Evolutionary conservation across 2,113 vertebrate genomes (phyloP).

Genomic region (Apodemus sylvaticus): DNA sequence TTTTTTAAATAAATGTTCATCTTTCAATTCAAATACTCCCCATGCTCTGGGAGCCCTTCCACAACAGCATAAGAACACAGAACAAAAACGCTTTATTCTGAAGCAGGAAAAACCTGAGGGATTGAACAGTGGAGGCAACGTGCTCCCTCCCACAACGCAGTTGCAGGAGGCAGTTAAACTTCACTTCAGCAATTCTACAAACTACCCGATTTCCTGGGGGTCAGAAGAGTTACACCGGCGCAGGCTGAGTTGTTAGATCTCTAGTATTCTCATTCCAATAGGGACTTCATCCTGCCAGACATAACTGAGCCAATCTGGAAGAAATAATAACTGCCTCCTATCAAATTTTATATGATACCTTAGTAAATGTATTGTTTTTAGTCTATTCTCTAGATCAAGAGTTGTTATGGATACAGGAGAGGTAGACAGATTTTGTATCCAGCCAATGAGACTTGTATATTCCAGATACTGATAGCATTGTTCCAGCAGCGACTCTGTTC

Average conservation of each 20-base stretch:
- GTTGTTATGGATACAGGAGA: background rate
- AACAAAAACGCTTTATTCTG: background rate
- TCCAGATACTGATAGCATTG: background rate
- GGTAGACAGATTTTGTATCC: background rate
- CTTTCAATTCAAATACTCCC: conserved; percentile 32
- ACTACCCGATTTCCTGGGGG: background rate
- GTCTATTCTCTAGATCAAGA: background rate
- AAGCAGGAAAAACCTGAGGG: background rate
- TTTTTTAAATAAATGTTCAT: background rate
- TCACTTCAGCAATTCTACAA: background rate
- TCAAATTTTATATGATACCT: background rate
- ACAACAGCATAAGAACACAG: background rate
- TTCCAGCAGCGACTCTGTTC: background rate
- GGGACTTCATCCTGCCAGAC: background rate
- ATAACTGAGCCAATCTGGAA: background rate
- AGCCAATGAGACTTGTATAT: background rate
- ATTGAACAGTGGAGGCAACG: background rate
- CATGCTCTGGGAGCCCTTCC: background rate
- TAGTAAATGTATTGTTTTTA: background rate
- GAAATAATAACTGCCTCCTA: background rate
- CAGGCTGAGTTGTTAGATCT: background rate
- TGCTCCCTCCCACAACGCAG: background rate
- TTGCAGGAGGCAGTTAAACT: background rate
- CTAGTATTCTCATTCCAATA: background rate
- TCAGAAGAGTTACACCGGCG: background rate